A percentile compares a stretch with the other conserved stretches of the same genome.
phyloP scores from a whole-genome alignment of 2,797 vertebrate genomes.

The Pteropus rufus region DNA sequence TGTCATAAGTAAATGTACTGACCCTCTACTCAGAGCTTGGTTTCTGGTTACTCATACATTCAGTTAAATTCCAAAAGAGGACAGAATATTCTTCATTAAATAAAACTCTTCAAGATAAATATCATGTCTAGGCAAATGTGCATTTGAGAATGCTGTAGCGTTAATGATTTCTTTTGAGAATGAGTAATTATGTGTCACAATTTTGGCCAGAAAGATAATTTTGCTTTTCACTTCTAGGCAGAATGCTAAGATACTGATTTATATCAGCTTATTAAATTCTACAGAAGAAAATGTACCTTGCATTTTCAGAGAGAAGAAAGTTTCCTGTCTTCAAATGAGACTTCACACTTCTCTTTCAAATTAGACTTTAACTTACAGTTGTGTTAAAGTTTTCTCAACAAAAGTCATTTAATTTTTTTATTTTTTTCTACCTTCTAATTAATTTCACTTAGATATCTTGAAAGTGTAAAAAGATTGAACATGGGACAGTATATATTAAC shows the following conservation, averaged over 20 bases:
- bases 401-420: slow-evolving; percentile 14
- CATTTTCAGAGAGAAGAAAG: slow-evolving; percentile 47
- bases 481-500: neutral
- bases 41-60: slow-evolving; percentile 43
- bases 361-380: slow-evolving; percentile 5
- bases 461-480: neutral
- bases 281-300: slow-evolving; percentile 50
- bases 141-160: slow-evolving; percentile 60
- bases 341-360: neutral
- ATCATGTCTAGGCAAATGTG: slow-evolving; percentile 52
- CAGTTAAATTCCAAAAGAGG: slow-evolving; percentile 52
- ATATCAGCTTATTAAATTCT: slow-evolving; percentile 75
- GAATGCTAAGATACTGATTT: slow-evolving; percentile 57
- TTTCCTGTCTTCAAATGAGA: slow-evolving; percentile 45
- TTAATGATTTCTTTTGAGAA: slow-evolving; percentile 72
- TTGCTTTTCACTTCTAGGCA: slow-evolving; percentile 62
- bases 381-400: slow-evolving; percentile 22
- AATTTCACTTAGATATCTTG: neutral
- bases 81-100: slow-evolving; percentile 69
- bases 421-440: neutral
- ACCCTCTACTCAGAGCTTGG: neutral
- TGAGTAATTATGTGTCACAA: slow-evolving; percentile 78
- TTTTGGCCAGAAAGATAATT: slow-evolving; percentile 76
- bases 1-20: neutral
- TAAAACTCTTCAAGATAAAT: slow-evolving; percentile 50